Percentiles rank a stretch among this genome's conserved stretches.
Conservation (phyloP, 2,888 invertebrate genomes). For the Epinotia bilunana region DNA sequence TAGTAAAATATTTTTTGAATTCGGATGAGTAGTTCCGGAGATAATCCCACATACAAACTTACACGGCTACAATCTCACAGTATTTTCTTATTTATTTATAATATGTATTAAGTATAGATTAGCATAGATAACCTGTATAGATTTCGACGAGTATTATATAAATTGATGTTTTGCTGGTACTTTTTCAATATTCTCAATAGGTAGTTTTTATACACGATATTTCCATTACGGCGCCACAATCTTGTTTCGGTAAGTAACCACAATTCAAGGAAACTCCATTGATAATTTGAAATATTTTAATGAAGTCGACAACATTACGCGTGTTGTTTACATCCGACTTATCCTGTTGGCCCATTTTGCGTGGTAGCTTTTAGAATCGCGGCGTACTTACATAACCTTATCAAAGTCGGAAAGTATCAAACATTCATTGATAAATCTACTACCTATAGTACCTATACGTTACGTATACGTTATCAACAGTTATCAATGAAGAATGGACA, state of each 20-base stretch:
- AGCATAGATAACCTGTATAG: no score
- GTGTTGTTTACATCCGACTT: constrained; percentile 29
- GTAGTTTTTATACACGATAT: background rate
- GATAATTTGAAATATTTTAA: constrained; percentile 6
- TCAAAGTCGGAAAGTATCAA: constrained; percentile 25
- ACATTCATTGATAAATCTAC: constrained; percentile 28
- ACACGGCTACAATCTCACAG: no score
- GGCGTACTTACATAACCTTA: constrained; percentile 32
- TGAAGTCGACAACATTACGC: constrained; percentile 10
- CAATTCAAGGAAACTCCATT: constrained; percentile 1
- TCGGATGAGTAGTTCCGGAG: no score
- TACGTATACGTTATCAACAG: background rate
- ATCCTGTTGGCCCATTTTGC: constrained; percentile 35
- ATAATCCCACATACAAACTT: no score
- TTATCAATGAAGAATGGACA: background rate
- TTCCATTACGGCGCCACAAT: background rate
- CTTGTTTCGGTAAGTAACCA: background rate
- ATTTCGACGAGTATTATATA: background rate
- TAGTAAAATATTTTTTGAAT: no score
- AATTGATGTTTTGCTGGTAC: background rate
- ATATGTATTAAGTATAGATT: no score
- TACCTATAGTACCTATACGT: constrained; percentile 12
- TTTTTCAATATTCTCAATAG: background rate
- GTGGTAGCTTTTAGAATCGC: constrained; percentile 28
- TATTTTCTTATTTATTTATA: no score